Evolutionary conservation across 2,113 vertebrate genomes (phyloP).

Genomic region (Tricholaema leucomelas): DNA sequence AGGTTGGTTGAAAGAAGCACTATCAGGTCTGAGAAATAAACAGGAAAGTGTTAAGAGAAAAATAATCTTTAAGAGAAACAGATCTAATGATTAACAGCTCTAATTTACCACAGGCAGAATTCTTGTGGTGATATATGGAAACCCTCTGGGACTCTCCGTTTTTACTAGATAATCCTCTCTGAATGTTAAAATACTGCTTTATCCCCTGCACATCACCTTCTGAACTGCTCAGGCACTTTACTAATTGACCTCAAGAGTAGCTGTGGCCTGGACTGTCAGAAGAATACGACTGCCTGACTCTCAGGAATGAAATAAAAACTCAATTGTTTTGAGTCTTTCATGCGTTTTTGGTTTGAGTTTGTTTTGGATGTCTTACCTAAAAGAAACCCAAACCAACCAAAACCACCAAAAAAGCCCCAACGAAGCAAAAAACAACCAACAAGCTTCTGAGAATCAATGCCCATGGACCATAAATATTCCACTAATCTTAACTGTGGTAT

Average conservation of each 20-base stretch:
- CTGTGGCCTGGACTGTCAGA: background rate
- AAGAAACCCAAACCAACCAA: too few relatives aligned
- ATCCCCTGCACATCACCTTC: background rate
- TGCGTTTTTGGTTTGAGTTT: background rate
- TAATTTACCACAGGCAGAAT: background rate
- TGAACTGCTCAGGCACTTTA: background rate
- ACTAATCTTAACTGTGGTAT: background rate
- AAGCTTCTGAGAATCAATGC: accelerated
- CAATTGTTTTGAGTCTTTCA: background rate
- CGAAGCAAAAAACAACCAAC: background rate
- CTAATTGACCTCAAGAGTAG: background rate
- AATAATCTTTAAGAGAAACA: conserved; percentile 4
- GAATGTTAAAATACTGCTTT: background rate
- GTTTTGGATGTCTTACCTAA: background rate
- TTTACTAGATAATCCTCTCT: conserved; percentile 3
- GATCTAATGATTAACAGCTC: background rate
- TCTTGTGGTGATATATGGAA: background rate
- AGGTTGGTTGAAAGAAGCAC: conserved; percentile 1
- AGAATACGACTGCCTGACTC: background rate
- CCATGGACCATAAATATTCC: background rate
- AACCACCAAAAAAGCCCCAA: background rate
- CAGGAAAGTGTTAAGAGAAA: conserved; percentile 19
- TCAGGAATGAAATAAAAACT: background rate
- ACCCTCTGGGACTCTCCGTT: background rate
- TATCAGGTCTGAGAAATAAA: conserved; percentile 9